Base-by-base conservation (phyloP, 2,797 vertebrate genomes). In the Lithobates pipiens region DNA sequence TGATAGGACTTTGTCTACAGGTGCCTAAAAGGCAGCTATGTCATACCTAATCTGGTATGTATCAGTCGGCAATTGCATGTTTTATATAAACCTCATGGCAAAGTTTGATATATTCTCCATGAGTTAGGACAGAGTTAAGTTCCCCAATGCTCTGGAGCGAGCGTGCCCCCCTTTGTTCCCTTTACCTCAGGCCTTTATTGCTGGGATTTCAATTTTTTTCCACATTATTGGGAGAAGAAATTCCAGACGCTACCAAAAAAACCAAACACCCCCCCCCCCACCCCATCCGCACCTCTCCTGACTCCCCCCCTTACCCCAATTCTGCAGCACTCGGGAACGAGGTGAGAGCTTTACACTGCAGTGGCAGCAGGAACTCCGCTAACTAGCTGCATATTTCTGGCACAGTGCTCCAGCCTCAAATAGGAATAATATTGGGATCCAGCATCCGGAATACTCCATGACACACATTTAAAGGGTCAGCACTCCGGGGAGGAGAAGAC, bases 331-430 rank as follows among this genome's bases (percentile, higher is more conserved):
- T 77, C 72, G 57, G 80, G 39, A 86, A 86, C 29, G 85, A 86
- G 85, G 85, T 86, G 85, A 82, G 80, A 86, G 74, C 81, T 86
- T 86, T 86, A 86, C 75, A 82, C 79, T 67, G 85, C 85, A 70
- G 85, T 74, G 63, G 82, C 79, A 65, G 75, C 79, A 82, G 74
- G 79, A 86, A 86, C 85, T 68, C 85, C 46, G 74, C 76, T 86
- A 86, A 86, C 80, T 74, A 75, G 76, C 69, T 78, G 75, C 85
- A 83, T 78, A 86, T 86, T 86, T 79, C 54, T 86, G 85, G 80
- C 85, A 74, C 27, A 0, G 75, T 10, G 18, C 36, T 25, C 18
- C 1, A 29, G 61, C 76, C 80, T 73, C 54, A 69, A 83, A 79
- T 83, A 86, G 80, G 39, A 77, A 83, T 86, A 78, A 83, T 77